These are phyloP conservation scores for Monochamus alternatus DNA, from an alignment of 2,888 invertebrate genomes.

Conservation along the genomic window DNA sequence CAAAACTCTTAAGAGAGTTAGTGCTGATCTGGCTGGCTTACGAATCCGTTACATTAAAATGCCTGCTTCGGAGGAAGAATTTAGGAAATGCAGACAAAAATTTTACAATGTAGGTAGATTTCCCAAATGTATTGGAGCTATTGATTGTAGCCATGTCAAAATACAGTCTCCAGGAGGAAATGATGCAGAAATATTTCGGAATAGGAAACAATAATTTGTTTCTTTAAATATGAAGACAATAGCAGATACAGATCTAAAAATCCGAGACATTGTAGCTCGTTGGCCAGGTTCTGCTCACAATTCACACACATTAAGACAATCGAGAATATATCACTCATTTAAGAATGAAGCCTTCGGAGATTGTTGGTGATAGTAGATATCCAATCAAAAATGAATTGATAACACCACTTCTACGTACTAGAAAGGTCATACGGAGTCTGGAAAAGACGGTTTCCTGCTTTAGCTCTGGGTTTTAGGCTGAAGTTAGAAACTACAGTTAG, in stretches of 20 bases:
- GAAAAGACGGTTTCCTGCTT: constrained; percentile 55
- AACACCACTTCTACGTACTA: not conserved
- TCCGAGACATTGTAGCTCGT: not conserved
- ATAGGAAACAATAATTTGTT: not conserved
- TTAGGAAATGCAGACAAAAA: not conserved
- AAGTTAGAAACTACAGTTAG: constrained; percentile 21
- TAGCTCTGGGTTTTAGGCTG: constrained; percentile 42
- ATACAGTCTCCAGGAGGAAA: not conserved
- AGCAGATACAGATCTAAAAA: not conserved
- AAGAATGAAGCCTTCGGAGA: not conserved
- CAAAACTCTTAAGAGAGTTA: not conserved
- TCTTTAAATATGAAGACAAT: not conserved
- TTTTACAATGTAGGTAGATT: not conserved
- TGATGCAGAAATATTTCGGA: not conserved
- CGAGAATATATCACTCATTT: not conserved
- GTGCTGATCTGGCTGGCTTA: not conserved
- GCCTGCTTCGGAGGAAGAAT: not conserved
- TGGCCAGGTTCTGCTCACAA: not conserved
- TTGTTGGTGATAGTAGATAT: not conserved
- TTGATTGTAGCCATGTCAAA: not conserved
- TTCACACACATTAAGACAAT: not conserved
- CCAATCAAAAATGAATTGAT: not conserved
- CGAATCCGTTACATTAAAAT: not conserved
- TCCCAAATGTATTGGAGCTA: constrained; percentile 2
- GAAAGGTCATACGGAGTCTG: constrained; percentile 51